Evolutionary conservation across 2,113 vertebrate species (phyloP).

Genomic region (Dasyornis broadbenti): DNA sequence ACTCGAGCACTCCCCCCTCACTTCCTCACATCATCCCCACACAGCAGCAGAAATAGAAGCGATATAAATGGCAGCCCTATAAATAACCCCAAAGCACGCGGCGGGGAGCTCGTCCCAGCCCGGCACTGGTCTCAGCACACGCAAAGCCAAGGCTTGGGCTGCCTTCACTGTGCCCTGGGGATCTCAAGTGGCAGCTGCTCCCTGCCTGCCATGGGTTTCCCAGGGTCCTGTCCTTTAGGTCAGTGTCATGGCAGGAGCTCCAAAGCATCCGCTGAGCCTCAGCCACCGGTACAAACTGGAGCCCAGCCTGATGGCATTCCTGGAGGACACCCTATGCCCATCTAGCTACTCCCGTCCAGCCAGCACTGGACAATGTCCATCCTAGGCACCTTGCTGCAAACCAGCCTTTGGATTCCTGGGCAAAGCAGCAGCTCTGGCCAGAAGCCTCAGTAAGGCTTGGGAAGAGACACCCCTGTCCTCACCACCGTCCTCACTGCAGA

Average conservation of each 20-base stretch:
- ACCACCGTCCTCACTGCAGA: neutral
- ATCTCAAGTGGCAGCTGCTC: neutral
- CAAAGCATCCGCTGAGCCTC: fast-evolving
- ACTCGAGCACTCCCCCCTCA: neutral
- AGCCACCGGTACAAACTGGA: neutral
- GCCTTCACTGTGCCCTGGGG: neutral
- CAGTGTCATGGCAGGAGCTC: neutral
- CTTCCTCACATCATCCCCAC: neutral
- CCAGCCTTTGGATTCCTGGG: neutral
- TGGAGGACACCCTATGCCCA: fast-evolving
- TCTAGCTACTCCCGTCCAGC: neutral
- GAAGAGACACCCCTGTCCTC: neutral
- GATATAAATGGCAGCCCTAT: slow-evolving; percentile 58
- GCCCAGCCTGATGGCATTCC: neutral
- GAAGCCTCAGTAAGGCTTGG: neutral
- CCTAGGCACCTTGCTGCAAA: neutral
- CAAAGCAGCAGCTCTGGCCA: neutral
- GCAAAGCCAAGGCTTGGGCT: neutral
- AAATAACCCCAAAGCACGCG: slow-evolving; percentile 49
- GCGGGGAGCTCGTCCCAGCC: neutral
- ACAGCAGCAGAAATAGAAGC: slow-evolving; percentile 33
- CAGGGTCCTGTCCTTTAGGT: neutral
- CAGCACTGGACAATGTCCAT: neutral
- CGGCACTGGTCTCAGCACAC: neutral
- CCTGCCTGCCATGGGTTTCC: neutral